Evolutionary conservation across 1,140 invertebrate genomes (phyloP).

Genomic region (Nylanderia fulva): DNA sequence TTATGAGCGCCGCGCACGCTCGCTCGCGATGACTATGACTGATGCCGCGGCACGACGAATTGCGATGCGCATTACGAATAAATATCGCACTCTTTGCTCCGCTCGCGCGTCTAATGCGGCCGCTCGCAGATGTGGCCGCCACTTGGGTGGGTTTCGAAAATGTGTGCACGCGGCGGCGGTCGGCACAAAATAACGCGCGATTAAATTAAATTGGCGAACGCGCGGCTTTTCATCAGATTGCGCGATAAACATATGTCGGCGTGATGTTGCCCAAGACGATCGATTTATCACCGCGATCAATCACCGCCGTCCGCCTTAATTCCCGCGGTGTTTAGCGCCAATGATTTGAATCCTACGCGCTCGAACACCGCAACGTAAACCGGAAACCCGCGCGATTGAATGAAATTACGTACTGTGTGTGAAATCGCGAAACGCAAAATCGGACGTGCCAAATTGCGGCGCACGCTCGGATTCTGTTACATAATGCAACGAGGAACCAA

Average conservation of each 20-base stretch:
- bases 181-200: slow-evolving; percentile 57
- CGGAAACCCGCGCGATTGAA: slow-evolving; percentile 36
- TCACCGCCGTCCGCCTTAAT: slow-evolving; percentile 52
- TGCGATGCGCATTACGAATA: slow-evolving; percentile 76
- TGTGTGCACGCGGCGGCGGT: slow-evolving; percentile 47
- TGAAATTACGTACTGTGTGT: slow-evolving; percentile 2
- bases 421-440: slow-evolving; percentile 12
- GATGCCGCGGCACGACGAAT: slow-evolving; percentile 74
- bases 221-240: slow-evolving; percentile 60
- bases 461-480: neutral
- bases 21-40: slow-evolving; percentile 74
- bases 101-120: slow-evolving; percentile 68
- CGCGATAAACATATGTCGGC: slow-evolving; percentile 60
- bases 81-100: slow-evolving; percentile 76
- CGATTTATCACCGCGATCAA: slow-evolving; percentile 59
- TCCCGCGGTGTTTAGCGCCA: slow-evolving; percentile 37
- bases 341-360: slow-evolving; percentile 32
- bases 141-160: slow-evolving; percentile 75
- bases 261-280: slow-evolving; percentile 58
- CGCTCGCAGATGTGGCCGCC: slow-evolving; percentile 64
- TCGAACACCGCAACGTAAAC: slow-evolving; percentile 29
- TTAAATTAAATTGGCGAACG: slow-evolving; percentile 58
- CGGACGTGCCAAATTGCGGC: neutral
- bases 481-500: neutral
- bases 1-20: slow-evolving; percentile 71